Conservation (phyloP, 2,797 vertebrate genomes). For the Leuciscus waleckii region DNA sequence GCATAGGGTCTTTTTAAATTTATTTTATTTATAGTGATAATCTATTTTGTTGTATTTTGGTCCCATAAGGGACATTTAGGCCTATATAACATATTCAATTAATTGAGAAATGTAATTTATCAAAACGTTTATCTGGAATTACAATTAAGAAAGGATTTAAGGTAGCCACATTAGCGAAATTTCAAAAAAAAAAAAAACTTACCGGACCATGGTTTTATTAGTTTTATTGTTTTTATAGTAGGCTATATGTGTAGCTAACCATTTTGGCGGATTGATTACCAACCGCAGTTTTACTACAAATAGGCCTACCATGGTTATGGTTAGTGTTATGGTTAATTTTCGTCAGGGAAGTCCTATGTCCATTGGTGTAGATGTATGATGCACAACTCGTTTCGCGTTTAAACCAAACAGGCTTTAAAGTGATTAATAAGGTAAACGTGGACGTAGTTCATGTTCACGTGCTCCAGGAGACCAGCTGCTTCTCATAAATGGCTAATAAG, state of each 20-base stretch:
- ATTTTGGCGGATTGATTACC: too few species aligned
- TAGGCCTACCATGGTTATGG: too few species aligned
- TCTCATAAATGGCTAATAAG: constrained; percentile 46
- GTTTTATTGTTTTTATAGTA: too few species aligned
- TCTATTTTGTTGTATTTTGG: neutral
- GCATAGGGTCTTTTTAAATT: neutral
- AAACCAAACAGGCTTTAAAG: neutral
- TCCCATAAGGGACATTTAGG: too few species aligned
- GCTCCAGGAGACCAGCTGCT: constrained; percentile 31
- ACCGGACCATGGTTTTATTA: too few species aligned
- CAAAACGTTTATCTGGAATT: neutral
- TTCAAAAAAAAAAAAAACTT: too few species aligned
- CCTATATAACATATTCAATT: neutral
- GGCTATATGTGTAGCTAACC: too few species aligned
- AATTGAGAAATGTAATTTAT: neutral
- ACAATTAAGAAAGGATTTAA: neutral
- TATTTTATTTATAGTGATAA: neutral
- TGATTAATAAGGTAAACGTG: neutral
- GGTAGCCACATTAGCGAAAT: neutral
- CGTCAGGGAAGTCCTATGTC: too few species aligned
- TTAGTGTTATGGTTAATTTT: too few species aligned
- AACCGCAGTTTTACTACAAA: too few species aligned
- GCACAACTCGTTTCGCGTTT: neutral
- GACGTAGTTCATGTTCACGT: neutral
- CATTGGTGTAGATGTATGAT: neutral